Evolutionary conservation across 1,140 invertebrate genomes (phyloP), one percentile per base, ranked within the genome.

Genomic region (Acromyrmex heyeri): DNA sequence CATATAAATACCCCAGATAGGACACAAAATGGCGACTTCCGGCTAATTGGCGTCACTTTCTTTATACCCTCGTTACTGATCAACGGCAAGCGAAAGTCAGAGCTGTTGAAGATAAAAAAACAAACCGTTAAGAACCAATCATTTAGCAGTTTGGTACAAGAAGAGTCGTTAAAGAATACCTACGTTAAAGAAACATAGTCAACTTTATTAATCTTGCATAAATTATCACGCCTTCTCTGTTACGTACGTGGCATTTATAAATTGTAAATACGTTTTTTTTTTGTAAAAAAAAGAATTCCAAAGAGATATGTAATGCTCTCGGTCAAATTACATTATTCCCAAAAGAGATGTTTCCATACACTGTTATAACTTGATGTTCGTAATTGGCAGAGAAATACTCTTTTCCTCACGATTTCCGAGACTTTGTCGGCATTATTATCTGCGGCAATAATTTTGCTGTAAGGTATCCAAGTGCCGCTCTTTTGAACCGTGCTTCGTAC

Each of bases 351-450:
- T 24, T 70, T 48, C 5, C 1, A 12, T n/a, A 61, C 24, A 24
- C 55, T 27, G n/a, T 75, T 38, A 30, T 18, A 82, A 62, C 57
- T 61, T 38, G 21, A 14, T 14, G 38, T 69, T 67, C 27, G 44
- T 50, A 83, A 83, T 75, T 83, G 24, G 57, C 24, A 73, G 55
- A 24, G 14, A 83, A 34, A 27, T 10, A 75, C 24, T 27, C 53
- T 44, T 48, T 48, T 30, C 24, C 5, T 48, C 24, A 16, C 55
- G 21, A 55, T 59, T 59, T 44, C 48, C 55, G n/a, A 57, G 18
- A 24, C 79, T 83, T 83, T 83, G 79, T 83, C 79, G 79, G 69
- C 57, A 7, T 61, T 75, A 75, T 83, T 83, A 83, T 83, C 79
- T 16, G 69, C 27, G 69, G 55, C 70, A 75, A 73, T 83, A 50